These are phyloP conservation scores for Hylomyscus alleni DNA, from an alignment of 2,797 vertebrate genomes.

Conservation along the genomic window DNA sequence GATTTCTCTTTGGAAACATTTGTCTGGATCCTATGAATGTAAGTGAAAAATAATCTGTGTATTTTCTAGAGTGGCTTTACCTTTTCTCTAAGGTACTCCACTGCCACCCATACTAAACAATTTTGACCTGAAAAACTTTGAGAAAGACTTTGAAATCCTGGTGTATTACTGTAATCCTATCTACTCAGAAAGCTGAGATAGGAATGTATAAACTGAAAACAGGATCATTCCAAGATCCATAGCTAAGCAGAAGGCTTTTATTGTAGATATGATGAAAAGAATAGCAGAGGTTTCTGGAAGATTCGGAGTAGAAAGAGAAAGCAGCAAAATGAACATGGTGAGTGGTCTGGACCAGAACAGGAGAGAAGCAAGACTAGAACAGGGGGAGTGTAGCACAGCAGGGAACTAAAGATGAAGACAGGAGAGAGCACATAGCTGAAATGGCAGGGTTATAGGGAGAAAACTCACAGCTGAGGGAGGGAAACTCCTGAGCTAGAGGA, in stretches of 20 bases:
- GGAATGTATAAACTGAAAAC: not conserved
- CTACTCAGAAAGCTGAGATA: not conserved
- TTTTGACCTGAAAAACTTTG: not conserved
- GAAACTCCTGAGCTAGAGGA: not conserved
- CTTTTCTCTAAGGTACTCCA: not conserved
- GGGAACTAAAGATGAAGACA: not conserved
- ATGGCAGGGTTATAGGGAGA: not conserved
- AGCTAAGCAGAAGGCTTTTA: not conserved
- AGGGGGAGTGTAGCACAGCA: not conserved
- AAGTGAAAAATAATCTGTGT: not conserved
- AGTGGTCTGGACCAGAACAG: too few species aligned
- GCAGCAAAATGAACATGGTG: not conserved
- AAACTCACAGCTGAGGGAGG: not conserved
- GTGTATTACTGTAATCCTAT: not conserved
- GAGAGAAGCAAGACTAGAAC: not conserved
- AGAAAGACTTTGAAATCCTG: not conserved
- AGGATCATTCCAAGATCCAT: not conserved
- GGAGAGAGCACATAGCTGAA: not conserved
- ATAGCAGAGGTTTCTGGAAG: not conserved
- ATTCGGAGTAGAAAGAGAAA: not conserved
- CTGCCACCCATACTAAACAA: not conserved
- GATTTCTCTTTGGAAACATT: not conserved
- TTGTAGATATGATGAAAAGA: not conserved
- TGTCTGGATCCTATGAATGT: not conserved
- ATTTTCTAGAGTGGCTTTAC: not conserved